Base-by-base conservation (phyloP, 2,888 invertebrate genomes). In the Habrosyne pyritoides region DNA sequence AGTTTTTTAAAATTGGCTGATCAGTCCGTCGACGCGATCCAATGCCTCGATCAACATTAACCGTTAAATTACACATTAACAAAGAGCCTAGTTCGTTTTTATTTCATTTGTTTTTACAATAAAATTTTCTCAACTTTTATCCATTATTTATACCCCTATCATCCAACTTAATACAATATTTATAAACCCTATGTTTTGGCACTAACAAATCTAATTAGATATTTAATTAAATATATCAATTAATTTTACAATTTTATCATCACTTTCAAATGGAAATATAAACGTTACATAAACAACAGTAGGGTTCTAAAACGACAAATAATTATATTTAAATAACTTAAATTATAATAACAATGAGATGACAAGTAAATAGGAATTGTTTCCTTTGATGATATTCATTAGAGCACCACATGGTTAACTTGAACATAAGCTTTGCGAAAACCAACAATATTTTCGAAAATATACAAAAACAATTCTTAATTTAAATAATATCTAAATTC, bases 81-180 rank as follows among this genome's bases (percentile, higher is more conserved):
- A 89, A 89, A 86, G 84, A 84, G 77, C 82, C 90, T 92, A 91
- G 83, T 91, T 91, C 91, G 91, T 91, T 90, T 87, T 77, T 77
- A 79, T 28, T 21, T n/a, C 71, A 74, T 77, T 77, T 77, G 77
- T 71, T 79, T 87, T 87, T 89, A 91, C 88, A 89, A 86, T 89
- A 87, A 84, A 78, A 77, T 66, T 65, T 66, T 75, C 69, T 74
- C 77, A 67, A 72, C 63, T 70, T 77, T 28, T 83, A 84, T 83
- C 73, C 65, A 79, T 84, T 82, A 85, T 84, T 86, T 83, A 84
- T 84, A 84, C 70, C 73, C 83, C 89, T 87, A 89, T 84, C 83
- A 88, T 76, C 79, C 80, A 91, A 89, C 89, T 89, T 89, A 88
- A 82, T 76, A 76, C 69, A 79, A 84, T 83, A 84, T 85, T 87